Base-by-base conservation (phyloP, 2,888 invertebrate species). In the Pachycephus smyrnensis region DNA sequence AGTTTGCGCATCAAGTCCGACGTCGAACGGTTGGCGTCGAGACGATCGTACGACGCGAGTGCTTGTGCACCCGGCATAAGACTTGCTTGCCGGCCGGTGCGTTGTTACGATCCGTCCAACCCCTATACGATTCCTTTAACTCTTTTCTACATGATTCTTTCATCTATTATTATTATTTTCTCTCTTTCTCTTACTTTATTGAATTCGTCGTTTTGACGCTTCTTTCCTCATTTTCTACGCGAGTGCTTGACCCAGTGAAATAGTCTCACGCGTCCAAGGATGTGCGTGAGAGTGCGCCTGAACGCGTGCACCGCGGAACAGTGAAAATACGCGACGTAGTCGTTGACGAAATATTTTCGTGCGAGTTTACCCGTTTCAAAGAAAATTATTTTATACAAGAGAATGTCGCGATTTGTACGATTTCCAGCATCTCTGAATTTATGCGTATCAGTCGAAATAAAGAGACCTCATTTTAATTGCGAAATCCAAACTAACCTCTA, bases 41-140 rank as follows among this genome's bases (percentile, higher is more conserved):
- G 71, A 71, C 30, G 12, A 15, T 55, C 40, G 6, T 55, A 55
- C 15, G 40, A 55, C 40, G 40, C 9, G 23, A 23, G 40, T 55
- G 23, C 71, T 31, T 71, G 71, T 31, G 71, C 71, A 32, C 31
- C 12, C 71, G 71, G 71, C 32, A 32, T 71, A 71, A 71, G 71
- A 32, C 71, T 23, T 2, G 9, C 6, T 9, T 15, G 71, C 71
- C 71, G 71, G 71, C 71, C 71, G 71, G 71, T 71, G 31, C 71
- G 71, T 71, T 23, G 6, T 55, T 2, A 23, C 40, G 23, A 15
- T 23, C 23, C 23, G 23, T 23, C 40, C 15, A 1, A 55, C 6
- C 6, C 1, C 9, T 1, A 0, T 55, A 55, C 23, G 40, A 55
- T 55, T 55, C 9, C 40, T 2, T 55, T 55, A 55, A 23, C 9